A percentile compares a stretch with the other conserved stretches of the same genome.
These are phyloP conservation scores for Gonioctena quinquepunctata DNA, from an alignment of 1,140 invertebrate species.

Conservation along the genomic window DNA sequence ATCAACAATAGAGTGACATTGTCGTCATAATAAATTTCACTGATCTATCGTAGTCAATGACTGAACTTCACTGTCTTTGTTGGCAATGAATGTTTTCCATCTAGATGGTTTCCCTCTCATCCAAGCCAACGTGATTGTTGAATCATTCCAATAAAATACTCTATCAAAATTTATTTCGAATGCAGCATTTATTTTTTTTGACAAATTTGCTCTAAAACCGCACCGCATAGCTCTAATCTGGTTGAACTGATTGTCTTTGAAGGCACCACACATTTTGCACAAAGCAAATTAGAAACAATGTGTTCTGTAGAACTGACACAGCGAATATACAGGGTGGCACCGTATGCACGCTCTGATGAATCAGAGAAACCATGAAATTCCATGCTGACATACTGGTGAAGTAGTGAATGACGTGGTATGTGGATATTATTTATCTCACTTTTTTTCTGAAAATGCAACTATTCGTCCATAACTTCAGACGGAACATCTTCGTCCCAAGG, in stretches of 20 bases:
- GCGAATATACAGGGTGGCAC: slow-evolving; percentile 47
- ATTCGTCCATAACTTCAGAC: slow-evolving; percentile 17
- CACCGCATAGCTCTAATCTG: slow-evolving; percentile 30
- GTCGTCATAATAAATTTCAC: too few relatives aligned
- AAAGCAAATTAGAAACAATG: slow-evolving; percentile 42
- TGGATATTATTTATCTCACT: too few relatives aligned
- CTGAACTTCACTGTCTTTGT: slow-evolving; percentile 51
- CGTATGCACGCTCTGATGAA: slow-evolving; percentile 48
- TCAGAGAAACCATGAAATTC: slow-evolving; percentile 54
- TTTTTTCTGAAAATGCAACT: too few relatives aligned
- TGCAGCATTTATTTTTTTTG: background rate
- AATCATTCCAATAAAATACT: slow-evolving; percentile 22
- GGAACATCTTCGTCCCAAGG: slow-evolving; percentile 30
- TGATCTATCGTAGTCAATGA: too few relatives aligned
- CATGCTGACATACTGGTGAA: slow-evolving; percentile 5
- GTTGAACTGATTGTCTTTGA: slow-evolving; percentile 34
- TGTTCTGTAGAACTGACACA: slow-evolving; percentile 10
- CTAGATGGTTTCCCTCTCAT: slow-evolving; percentile 35
- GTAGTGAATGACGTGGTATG: too few relatives aligned
- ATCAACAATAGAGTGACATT: too few relatives aligned
- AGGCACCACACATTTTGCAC: slow-evolving; percentile 56
- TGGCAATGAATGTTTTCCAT: slow-evolving; percentile 52
- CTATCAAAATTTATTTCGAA: slow-evolving; percentile 36
- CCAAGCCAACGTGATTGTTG: slow-evolving; percentile 21
- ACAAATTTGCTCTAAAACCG: slow-evolving; percentile 27